Evolutionary conservation across 2,113 vertebrate genomes (phyloP).

Genomic region (Lophochroa leadbeateri): DNA sequence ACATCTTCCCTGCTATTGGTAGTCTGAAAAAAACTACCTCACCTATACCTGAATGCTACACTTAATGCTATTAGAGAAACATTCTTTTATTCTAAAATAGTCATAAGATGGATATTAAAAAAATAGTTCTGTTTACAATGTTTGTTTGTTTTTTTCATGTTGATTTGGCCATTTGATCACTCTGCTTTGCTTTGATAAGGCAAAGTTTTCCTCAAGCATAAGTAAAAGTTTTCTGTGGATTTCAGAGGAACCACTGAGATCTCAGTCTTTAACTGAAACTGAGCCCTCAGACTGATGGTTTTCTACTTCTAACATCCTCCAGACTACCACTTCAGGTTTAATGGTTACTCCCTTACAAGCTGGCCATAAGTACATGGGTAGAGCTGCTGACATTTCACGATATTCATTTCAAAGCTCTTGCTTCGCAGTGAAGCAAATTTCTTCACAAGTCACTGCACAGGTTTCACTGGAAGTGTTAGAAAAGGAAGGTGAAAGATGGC

Average conservation of each 20-base stretch:
- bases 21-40: neutral
- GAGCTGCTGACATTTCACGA: neutral
- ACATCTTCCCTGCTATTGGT: neutral
- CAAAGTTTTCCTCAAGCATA: neutral
- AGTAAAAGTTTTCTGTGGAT: neutral
- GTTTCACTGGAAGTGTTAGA: neutral
- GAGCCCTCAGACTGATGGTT: neutral
- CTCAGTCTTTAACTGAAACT: neutral
- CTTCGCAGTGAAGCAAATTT: neutral
- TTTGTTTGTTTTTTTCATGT: neutral
- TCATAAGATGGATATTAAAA: neutral
- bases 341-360: accelerated
- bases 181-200: neutral
- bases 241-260: neutral
- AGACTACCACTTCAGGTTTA: neutral
- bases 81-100: neutral
- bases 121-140: neutral
- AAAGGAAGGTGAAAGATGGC: neutral
- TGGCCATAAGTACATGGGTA: neutral
- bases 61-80: neutral
- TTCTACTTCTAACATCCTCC: neutral
- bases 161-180: neutral
- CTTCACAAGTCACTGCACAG: neutral
- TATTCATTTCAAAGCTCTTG: neutral
- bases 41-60: neutral